These are phyloP conservation scores for Myoxocephalus aenaeus DNA, from an alignment of 2,797 vertebrate genomes.

Conservation along the genomic window DNA sequence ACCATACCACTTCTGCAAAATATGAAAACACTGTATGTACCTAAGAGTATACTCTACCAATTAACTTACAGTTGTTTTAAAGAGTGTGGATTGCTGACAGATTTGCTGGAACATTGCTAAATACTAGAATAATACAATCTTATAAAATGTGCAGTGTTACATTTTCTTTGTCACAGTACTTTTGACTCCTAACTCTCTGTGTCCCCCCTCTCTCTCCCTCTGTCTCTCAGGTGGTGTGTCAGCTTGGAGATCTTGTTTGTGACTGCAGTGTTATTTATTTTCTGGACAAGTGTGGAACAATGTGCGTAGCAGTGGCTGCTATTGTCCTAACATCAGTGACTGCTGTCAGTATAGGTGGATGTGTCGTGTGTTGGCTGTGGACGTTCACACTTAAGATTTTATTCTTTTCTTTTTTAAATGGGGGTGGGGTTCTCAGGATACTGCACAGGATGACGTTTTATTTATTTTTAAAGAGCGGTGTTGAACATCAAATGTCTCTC, in stretches of 20 bases:
- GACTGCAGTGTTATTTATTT: slow-evolving; percentile 89
- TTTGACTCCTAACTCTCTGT: not conserved
- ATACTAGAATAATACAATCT: not conserved
- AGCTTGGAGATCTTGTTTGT: slow-evolving; percentile 84
- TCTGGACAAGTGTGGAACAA: slow-evolving; percentile 81
- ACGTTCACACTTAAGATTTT: slow-evolving; percentile 52
- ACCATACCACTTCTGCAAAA: too few relatives aligned
- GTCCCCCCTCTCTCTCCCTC: slow-evolving; percentile 10
- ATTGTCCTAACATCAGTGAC: slow-evolving; percentile 59
- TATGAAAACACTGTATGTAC: not conserved
- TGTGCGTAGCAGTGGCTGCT: slow-evolving; percentile 80
- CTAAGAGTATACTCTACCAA: not conserved
- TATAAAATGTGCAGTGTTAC: not conserved
- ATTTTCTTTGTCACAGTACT: not conserved
- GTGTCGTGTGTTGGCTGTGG: slow-evolving; percentile 51
- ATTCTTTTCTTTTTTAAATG: slow-evolving; percentile 53
- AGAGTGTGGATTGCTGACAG: not conserved
- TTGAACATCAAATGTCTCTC: slow-evolving; percentile 47
- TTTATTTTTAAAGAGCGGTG: slow-evolving; percentile 68
- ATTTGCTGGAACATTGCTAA: not conserved
- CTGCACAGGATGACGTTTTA: slow-evolving; percentile 77
- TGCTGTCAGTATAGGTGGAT: slow-evolving; percentile 60
- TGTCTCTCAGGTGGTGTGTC: slow-evolving; percentile 82
- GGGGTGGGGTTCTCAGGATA: slow-evolving; percentile 74
- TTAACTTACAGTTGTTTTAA: not conserved